A percentile compares a stretch with the other conserved stretches of the same genome.
Evolutionary conservation across 2,113 vertebrate species (phyloP).

Genomic region (Prunella fulvescens): DNA sequence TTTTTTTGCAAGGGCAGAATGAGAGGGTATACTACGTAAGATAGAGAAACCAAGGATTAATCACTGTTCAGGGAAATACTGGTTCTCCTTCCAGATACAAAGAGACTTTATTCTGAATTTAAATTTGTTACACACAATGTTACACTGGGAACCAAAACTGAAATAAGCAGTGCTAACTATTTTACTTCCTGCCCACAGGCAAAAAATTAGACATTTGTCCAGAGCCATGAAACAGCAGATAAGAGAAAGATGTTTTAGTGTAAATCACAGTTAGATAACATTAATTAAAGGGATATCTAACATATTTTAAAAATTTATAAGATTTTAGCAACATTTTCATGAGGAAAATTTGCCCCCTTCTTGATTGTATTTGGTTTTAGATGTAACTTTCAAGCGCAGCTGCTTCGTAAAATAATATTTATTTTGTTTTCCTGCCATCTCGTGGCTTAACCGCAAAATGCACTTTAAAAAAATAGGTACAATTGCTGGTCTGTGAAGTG

Average conservation of each 20-base stretch:
- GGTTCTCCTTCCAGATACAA: not conserved
- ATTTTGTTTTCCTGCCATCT: slow-evolving; percentile 53
- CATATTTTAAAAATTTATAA: not conserved
- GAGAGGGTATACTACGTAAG: not conserved
- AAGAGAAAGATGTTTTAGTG: fast-evolving
- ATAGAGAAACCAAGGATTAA: not conserved
- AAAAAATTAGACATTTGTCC: not conserved
- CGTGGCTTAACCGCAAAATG: slow-evolving; percentile 2
- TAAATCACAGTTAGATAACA: not conserved
- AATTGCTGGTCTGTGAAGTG: not conserved
- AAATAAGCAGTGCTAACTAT: not conserved
- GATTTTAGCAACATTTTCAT: not conserved
- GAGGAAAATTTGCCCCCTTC: not conserved
- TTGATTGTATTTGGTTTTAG: not conserved
- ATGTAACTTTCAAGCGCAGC: not conserved
- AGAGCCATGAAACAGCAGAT: not conserved
- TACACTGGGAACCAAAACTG: not conserved
- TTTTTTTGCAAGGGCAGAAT: not conserved
- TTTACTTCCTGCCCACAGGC: not conserved
- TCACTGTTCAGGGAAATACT: not conserved
- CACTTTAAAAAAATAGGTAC: not conserved
- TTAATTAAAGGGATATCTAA: not conserved
- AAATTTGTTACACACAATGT: not conserved
- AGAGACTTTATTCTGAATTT: not conserved
- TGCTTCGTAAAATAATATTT: not conserved